A percentile compares a stretch with the other conserved stretches of the same genome.
phyloP scores from a whole-genome alignment of 2,888 invertebrate genomes.

The Vanessa cardui region DNA sequence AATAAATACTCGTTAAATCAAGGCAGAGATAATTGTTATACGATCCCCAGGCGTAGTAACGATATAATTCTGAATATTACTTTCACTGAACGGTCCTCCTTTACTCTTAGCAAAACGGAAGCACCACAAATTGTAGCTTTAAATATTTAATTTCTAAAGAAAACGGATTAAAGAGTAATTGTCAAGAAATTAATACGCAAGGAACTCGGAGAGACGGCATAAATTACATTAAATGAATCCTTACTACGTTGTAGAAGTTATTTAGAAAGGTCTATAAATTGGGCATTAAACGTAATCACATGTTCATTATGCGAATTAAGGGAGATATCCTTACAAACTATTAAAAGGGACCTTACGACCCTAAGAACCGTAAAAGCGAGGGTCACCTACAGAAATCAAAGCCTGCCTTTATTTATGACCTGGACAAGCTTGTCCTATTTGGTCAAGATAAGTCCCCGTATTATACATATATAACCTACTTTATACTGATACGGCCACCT shows the following conservation, averaged over 20 bases:
- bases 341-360: conserved; percentile 71
- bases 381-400: conserved; percentile 80
- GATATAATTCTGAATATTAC: conserved; percentile 76
- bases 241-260: conserved; percentile 45
- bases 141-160: conserved; percentile 75
- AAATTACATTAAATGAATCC: conserved; percentile 42
- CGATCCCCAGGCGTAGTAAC: conserved; percentile 74
- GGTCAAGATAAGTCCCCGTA: conserved; percentile 71
- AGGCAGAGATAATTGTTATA: conserved; percentile 75
- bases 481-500: conserved; percentile 73
- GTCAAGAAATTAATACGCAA: conserved; percentile 53
- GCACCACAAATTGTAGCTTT: conserved; percentile 72
- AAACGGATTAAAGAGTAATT: conserved; percentile 70
- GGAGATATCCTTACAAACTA: conserved; percentile 71
- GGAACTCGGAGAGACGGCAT: conserved; percentile 27
- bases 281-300: conserved; percentile 61
- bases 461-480: conserved; percentile 73
- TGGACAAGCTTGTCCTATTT: conserved; percentile 65
- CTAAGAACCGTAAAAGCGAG: conserved; percentile 63
- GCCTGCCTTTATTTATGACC: conserved; percentile 76
- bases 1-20: conserved; percentile 75
- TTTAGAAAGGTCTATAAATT: conserved; percentile 44
- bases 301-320: conserved; percentile 73
- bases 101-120: conserved; percentile 69
- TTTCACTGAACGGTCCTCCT: conserved; percentile 71